A percentile compares a stretch with the other conserved stretches of the same genome.
phyloP scores from a whole-genome alignment of 2,797 vertebrate species.

The Sternotherus odoratus region DNA sequence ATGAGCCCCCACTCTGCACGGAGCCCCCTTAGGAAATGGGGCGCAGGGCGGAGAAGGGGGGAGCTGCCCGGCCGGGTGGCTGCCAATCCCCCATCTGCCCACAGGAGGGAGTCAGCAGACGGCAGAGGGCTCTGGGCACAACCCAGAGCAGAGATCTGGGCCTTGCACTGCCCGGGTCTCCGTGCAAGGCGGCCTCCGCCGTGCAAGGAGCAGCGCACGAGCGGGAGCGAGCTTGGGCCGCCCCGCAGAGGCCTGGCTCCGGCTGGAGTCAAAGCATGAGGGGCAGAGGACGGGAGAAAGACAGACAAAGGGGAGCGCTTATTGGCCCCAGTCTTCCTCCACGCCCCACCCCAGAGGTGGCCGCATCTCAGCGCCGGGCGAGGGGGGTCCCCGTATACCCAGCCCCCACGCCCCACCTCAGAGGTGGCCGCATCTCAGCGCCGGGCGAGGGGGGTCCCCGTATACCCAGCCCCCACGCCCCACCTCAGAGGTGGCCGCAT shows the following conservation, averaged over 20 bases:
- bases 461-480: not conserved
- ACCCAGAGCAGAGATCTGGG: not conserved
- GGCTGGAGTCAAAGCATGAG: not conserved
- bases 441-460: too few species aligned
- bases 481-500: not conserved
- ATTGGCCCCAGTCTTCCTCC: not conserved
- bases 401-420: too few species aligned
- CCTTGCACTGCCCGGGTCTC: not conserved
- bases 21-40: not conserved
- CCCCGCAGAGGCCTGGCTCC: not conserved
- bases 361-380: too few species aligned
- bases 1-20: not conserved
- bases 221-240: too few species aligned
- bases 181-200: too few species aligned
- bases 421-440: too few species aligned
- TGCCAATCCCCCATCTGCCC: not conserved
- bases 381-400: too few species aligned
- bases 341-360: too few species aligned
- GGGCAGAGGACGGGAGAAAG: too few species aligned
- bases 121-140: not conserved
- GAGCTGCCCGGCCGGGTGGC: not conserved
- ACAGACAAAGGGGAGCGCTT: not conserved
- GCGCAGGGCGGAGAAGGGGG: not conserved
- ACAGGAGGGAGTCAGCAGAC: not conserved
- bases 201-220: not conserved